Evolutionary conservation across 1,140 invertebrate species (phyloP), one percentile per base, ranked within the genome.

Genomic region (Globodera rostochiensis): DNA sequence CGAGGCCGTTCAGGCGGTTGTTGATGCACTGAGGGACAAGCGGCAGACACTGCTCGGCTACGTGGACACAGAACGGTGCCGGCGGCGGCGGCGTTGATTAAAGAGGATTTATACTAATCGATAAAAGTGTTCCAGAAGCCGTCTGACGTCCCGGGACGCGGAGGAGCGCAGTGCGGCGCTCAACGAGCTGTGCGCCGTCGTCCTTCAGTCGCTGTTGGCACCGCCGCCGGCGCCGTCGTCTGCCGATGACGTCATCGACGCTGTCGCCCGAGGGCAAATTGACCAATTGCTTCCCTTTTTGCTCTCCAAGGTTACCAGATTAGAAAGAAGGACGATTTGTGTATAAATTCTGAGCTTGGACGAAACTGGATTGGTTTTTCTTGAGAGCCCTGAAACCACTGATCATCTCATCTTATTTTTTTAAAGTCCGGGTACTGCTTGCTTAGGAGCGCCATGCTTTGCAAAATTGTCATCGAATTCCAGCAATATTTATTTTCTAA

Each of bases 231-330:
- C 2, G 57, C 53, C 15, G 53, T 6, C 2, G 57, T 11, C 13
- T 5, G 66, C 36, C 21, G 53, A 21, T 3, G 47, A 69, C 36
- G 36, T 36, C 9, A 25, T 36, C 9, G 15, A 0, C n/a, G 13
- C 36, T 36, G 57, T 73, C 11, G 21, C 71, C 13, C n/a, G 8
- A 25, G 21, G 5, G 1, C 50, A 81, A 19, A 67, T 67, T 64
- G 60, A 84, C 19, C 47, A 75, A 69, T 67, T 78, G 70, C 9
- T 71, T 25, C 64, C 74, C 19, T 84, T 83, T 84, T 73, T 83
- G 71, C 9, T 83, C 77, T 50, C 77, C 1, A 78, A 78, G 49
- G 77, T 64, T 11, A 64, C 0, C 15, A 15, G 36, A 64, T 36
- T 36, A 36, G 36, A 36, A 36, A 36, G 36, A 36, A 2, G 1